Evolutionary conservation across 2,888 invertebrate species (phyloP).

Genomic region (Yponomeuta cagnagella): DNA sequence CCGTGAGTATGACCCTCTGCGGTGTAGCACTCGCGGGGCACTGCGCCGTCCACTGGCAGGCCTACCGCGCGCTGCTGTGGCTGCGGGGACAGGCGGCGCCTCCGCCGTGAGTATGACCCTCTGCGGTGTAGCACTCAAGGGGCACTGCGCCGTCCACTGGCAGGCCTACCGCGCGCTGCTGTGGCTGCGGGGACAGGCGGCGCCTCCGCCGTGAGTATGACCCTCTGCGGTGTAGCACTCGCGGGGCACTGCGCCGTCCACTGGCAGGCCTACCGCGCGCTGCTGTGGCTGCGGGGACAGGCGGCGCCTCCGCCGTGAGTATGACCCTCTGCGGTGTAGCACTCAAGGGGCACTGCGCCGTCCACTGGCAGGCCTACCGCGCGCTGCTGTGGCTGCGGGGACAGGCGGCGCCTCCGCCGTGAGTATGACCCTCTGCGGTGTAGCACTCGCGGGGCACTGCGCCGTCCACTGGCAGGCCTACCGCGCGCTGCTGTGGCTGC

Average conservation of each 20-base stretch:
- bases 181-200: constrained; percentile 83
- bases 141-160: constrained; percentile 41
- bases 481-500: constrained; percentile 84
- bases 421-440: constrained; percentile 27
- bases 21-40: constrained; percentile 63
- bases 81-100: constrained; percentile 79
- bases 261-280: constrained; percentile 78
- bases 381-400: constrained; percentile 87
- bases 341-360: too few relatives aligned
- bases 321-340: constrained; percentile 36
- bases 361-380: constrained; percentile 73
- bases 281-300: constrained; percentile 86
- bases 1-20: not conserved
- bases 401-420: constrained; percentile 63
- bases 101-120: constrained; percentile 26
- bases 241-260: constrained; percentile 43
- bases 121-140: constrained; percentile 51
- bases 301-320: constrained; percentile 49
- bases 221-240: constrained; percentile 44
- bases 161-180: constrained; percentile 81
- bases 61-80: constrained; percentile 82
- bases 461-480: constrained; percentile 73
- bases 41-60: constrained; percentile 73
- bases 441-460: constrained; percentile 64
- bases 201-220: constrained; percentile 38